Percentiles rank a stretch among this genome's conserved stretches.
phyloP scores from a whole-genome alignment of 1,140 invertebrate species.

The Mycetomoellerius zeteki region DNA sequence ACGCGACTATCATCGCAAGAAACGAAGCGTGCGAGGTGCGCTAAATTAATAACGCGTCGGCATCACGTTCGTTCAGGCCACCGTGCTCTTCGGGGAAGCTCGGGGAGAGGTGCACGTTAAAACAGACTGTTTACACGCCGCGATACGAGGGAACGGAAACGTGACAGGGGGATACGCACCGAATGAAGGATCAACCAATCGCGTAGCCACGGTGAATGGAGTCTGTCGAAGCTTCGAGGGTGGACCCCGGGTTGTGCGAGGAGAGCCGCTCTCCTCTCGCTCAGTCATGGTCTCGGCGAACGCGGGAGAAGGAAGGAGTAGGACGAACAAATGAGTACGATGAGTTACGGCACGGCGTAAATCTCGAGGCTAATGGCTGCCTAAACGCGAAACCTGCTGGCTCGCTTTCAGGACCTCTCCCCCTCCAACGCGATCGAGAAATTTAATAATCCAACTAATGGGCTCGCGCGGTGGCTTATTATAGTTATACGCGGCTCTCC shows the following conservation, averaged over 20 bases:
- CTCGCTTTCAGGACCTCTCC: constrained; percentile 67
- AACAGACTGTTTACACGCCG: constrained; percentile 49
- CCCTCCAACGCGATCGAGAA: constrained; percentile 82
- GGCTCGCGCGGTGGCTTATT: constrained; percentile 82
- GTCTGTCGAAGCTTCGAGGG: constrained; percentile 74
- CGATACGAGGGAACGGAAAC: constrained; percentile 65
- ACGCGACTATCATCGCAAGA: background rate
- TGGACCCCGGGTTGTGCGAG: constrained; percentile 55
- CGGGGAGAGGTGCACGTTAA: constrained; percentile 41
- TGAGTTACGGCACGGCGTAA: constrained; percentile 87
- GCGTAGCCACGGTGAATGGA: constrained; percentile 75
- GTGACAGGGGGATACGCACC: constrained; percentile 57
- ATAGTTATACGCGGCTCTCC: constrained; percentile 72
- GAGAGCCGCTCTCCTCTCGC: background rate
- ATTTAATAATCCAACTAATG: constrained; percentile 87
- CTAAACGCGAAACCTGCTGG: constrained; percentile 86
- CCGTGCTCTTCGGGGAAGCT: constrained; percentile 38
- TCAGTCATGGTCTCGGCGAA: background rate
- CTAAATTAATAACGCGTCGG: constrained; percentile 50
- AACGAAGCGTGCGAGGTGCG: constrained; percentile 15
- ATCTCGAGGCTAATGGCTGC: constrained; percentile 86
- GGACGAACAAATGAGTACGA: constrained; percentile 86
- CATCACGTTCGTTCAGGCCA: constrained; percentile 20
- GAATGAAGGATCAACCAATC: constrained; percentile 76
- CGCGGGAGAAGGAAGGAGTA: constrained; percentile 57